Evolutionary conservation across 2,113 vertebrate genomes (phyloP).

Genomic region (Otus sunia): DNA sequence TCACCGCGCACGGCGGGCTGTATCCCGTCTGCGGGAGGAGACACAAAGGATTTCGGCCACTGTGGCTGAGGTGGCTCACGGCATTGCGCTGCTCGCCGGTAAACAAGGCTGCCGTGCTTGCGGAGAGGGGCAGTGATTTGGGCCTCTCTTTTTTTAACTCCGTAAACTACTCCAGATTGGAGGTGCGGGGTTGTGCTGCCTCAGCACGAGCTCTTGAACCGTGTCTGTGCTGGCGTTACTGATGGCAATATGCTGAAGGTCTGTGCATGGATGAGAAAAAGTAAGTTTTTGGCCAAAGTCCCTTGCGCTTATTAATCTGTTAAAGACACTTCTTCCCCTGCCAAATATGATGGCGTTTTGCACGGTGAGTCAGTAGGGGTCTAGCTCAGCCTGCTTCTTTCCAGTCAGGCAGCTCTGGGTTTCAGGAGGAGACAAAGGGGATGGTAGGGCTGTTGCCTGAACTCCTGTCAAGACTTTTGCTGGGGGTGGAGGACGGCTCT

Average conservation of each 20-base stretch:
- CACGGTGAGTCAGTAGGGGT: neutral
- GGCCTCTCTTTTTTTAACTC: too few species aligned
- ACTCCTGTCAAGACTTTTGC: rapidly evolving
- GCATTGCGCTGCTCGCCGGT: neutral
- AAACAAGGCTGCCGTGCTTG: neutral
- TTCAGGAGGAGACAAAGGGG: neutral
- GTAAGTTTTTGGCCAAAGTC: neutral
- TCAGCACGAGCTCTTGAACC: rapidly evolving
- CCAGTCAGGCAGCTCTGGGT: rapidly evolving
- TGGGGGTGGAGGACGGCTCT: rapidly evolving
- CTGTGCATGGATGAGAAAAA: rapidly evolving
- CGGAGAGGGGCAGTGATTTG: neutral
- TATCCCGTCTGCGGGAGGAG: neutral
- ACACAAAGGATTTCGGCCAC: neutral
- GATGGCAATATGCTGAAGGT: rapidly evolving
- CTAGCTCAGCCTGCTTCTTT: too few species aligned
- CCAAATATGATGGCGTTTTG: neutral
- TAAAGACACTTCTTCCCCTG: rapidly evolving
- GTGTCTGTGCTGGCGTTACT: rapidly evolving
- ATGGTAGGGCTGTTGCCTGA: neutral
- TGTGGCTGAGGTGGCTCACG: neutral
- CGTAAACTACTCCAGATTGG: rapidly evolving
- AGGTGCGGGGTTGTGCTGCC: neutral
- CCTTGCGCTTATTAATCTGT: rapidly evolving
- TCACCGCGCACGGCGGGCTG: neutral